Percentiles rank a stretch among this genome's conserved stretches.
phyloP scores from a whole-genome alignment of 2,113 vertebrate genomes.

The Pseudonaja textilis region DNA sequence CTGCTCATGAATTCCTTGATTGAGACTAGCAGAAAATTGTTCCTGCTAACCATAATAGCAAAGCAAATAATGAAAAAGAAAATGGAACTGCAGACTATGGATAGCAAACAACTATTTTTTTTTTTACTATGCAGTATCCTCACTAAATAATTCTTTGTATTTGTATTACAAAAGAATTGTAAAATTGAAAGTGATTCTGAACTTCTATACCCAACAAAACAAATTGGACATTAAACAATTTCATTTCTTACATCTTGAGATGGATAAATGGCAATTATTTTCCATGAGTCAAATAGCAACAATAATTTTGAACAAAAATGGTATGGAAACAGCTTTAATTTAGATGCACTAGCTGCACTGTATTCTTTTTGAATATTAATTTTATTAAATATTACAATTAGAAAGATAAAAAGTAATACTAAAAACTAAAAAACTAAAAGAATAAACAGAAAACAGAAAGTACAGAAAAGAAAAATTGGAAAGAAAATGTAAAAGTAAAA shows the following conservation, averaged over 20 bases:
- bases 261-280: conserved; percentile 64
- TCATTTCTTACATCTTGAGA: conserved; percentile 58
- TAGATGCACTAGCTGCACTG: conserved; percentile 33
- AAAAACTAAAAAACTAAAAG: neutral
- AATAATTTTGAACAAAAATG: conserved; percentile 46
- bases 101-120: conserved; percentile 23
- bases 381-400: neutral
- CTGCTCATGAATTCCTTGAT: neutral
- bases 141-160: conserved; percentile 39
- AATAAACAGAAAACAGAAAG: neutral
- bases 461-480: neutral
- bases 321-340: conserved; percentile 27
- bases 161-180: conserved; percentile 25
- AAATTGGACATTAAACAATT: conserved; percentile 63
- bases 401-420: neutral
- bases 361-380: neutral
- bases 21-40: neutral
- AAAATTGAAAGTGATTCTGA: conserved; percentile 62
- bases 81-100: neutral
- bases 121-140: conserved; percentile 40
- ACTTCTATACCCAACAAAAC: conserved; percentile 56
- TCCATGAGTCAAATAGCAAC: conserved; percentile 41
- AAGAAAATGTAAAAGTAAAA: neutral
- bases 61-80: conserved; percentile 27
- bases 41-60: conserved; percentile 5